A percentile compares a stretch with the other conserved stretches of the same genome.
Conservation (phyloP, 2,888 invertebrate species). For the Mimas tiliae region DNA sequence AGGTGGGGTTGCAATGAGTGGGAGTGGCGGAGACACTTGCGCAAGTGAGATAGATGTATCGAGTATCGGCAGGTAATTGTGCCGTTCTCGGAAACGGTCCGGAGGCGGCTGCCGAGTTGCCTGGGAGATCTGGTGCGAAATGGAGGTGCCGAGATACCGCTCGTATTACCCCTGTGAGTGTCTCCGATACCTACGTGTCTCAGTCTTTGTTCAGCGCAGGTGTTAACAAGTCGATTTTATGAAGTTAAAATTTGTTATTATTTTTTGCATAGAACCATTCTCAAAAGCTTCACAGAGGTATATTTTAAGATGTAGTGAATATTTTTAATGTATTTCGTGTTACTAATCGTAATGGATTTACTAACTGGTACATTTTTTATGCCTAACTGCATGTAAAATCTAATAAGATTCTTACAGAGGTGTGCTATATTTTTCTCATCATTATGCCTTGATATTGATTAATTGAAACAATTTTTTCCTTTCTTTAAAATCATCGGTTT, state of each 20-base stretch:
- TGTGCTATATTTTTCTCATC: too few relatives aligned
- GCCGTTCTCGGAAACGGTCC: conserved; percentile 53
- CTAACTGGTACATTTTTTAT: too few relatives aligned
- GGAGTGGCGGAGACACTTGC: conserved; percentile 41
- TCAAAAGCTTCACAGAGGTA: background rate
- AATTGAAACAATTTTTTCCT: too few relatives aligned
- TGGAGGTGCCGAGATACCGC: conserved; percentile 83
- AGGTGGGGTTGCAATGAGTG: conserved; percentile 50
- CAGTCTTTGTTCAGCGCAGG: conserved; percentile 20
- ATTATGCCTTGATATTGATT: too few relatives aligned
- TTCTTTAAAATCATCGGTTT: too few relatives aligned
- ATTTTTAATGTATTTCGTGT: too few relatives aligned
- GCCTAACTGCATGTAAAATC: too few relatives aligned
- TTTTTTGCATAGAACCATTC: background rate
- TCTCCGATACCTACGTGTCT: background rate
- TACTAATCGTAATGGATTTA: too few relatives aligned
- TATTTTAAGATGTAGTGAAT: background rate
- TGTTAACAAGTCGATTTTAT: conserved; percentile 15
- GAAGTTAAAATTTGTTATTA: conserved; percentile 11
- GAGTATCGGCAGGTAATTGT: conserved; percentile 42
- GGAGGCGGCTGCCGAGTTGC: conserved; percentile 68
- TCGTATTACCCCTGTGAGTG: conserved; percentile 81
- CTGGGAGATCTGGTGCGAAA: conserved; percentile 77
- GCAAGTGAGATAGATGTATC: conserved; percentile 38
- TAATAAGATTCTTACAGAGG: too few relatives aligned